Base-by-base conservation (phyloP, 1,140 invertebrate genomes). In the Diplogasteroides magnus region DNA sequence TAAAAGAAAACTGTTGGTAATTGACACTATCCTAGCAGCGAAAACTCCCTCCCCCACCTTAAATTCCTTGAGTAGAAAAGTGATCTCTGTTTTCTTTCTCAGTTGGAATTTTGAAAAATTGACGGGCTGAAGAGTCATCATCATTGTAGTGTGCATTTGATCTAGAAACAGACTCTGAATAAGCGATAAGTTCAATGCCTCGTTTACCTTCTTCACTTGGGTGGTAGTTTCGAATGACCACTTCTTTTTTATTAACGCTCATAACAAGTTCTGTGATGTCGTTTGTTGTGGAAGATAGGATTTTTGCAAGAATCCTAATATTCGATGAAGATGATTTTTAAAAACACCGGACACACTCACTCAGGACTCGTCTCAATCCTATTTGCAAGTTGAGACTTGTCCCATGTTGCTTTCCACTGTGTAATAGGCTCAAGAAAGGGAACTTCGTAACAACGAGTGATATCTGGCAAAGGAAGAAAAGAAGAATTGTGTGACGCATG, bases 301-400 rank as follows among this genome's bases (percentile, higher is more conserved):
- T 48, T 48, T 48, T 19, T 19, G 6, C 19, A 6, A 48, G 19
- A 11, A 48, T 48, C 19, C 37, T 48, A 48, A 48, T 11, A 48
- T 48, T 11, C 37, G 19, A 48, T 55, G 25, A 48, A 37, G 64
- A 55, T n/a, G 14, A 63, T 63, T 31, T 63, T n/a, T 31, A n/a
- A 27, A 14, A 2, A n/a, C 31, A 19, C 2, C 13, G 28, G 28
- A 13, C 2, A 63, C 13, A 28, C 37, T 55, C 13, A 65, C 64
- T 48, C 64, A 6, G 64, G 31, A 25, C 23, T 25, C 2, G 32
- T 13, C 23, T 48, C 19, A 11, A 37, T 55, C 2, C 31, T 3
- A 55, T 65, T 65, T 14, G 2, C 31, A n/a, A 65, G 27, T n/a
- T 65, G 31, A n/a, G 2, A 2, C 32, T 55, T 32, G 37, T 65